Conservation (phyloP, 2,797 vertebrate genomes). For the Poecilia velifera region DNA sequence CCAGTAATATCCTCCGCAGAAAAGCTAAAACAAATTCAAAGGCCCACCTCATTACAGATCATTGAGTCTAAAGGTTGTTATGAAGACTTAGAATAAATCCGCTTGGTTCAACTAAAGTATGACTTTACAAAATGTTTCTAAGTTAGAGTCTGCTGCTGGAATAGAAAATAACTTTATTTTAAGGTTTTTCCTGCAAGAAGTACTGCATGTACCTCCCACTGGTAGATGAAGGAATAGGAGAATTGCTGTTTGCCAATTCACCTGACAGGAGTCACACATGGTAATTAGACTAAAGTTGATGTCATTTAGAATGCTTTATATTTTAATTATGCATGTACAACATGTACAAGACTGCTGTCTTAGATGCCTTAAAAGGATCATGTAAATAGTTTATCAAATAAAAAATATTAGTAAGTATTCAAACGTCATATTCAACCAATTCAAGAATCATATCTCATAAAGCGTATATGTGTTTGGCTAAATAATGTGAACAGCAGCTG, state of each 20-base stretch:
- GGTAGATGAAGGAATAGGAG: not conserved
- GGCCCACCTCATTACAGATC: not conserved
- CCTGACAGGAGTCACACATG: not conserved
- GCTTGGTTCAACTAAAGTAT: not conserved
- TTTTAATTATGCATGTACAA: not conserved
- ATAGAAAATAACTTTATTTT: not conserved
- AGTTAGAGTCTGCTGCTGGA: not conserved
- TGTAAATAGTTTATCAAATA: not conserved
- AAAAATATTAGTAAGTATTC: conserved; percentile 5
- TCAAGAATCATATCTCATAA: conserved; percentile 19
- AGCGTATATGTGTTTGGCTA: conserved; percentile 22
- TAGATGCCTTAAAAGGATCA: not conserved
- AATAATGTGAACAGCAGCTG: conserved; percentile 27
- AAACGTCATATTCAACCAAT: conserved; percentile 21
- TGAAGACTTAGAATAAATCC: not conserved
- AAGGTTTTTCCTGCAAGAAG: not conserved
- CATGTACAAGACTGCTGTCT: too few species aligned
- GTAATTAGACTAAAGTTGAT: not conserved
- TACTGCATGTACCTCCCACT: not conserved
- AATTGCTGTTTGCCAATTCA: not conserved
- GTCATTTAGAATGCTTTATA: not conserved
- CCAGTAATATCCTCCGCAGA: not conserved
- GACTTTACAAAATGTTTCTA: not conserved
- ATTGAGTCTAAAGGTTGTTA: not conserved
- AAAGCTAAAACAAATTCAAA: not conserved